Evolutionary conservation across 2,888 invertebrate species (phyloP).

Genomic region (Andrena bucephala): DNA sequence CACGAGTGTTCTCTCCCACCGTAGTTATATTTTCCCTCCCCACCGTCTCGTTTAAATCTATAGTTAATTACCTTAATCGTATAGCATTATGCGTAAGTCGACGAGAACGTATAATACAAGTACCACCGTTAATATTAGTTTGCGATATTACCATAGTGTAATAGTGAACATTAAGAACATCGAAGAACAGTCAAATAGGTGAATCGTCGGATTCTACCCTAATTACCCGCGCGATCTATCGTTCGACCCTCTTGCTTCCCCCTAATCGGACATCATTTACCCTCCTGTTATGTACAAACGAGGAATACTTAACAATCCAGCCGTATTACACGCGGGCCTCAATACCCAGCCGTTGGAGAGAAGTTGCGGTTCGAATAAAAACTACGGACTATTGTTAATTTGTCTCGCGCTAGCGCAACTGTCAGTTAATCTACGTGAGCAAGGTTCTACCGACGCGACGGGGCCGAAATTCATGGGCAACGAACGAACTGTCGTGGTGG

Average conservation of each 20-base stretch:
- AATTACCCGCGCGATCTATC: conserved; percentile 61
- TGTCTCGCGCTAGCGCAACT: conserved; percentile 21
- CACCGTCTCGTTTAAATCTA: conserved; percentile 42
- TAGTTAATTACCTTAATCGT: conserved; percentile 54
- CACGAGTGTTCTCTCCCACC: conserved; percentile 25
- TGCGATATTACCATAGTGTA: conserved; percentile 71
- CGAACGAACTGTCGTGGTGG: not conserved
- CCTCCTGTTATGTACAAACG: conserved; percentile 13
- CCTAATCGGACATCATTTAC: conserved; percentile 69
- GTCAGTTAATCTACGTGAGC: conserved; percentile 37
- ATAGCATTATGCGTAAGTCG: conserved; percentile 69
- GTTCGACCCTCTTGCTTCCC: conserved; percentile 42
- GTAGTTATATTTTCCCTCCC: conserved; percentile 9
- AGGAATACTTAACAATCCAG: not conserved
- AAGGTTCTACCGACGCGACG: conserved; percentile 29
- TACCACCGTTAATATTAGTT: conserved; percentile 65
- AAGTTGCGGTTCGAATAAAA: conserved; percentile 27
- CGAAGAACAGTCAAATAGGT: conserved; percentile 78
- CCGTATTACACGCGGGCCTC: not conserved
- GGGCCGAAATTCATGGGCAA: conserved; percentile 21
- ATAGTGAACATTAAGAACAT: conserved; percentile 81
- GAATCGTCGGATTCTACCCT: conserved; percentile 64
- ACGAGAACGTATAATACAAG: conserved; percentile 69
- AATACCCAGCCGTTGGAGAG: conserved; percentile 9
- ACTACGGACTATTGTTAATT: conserved; percentile 39